Percentiles rank a stretch among this genome's conserved stretches.
Conservation (phyloP, 2,888 invertebrate species). For the Zygogramma bicolorata region DNA sequence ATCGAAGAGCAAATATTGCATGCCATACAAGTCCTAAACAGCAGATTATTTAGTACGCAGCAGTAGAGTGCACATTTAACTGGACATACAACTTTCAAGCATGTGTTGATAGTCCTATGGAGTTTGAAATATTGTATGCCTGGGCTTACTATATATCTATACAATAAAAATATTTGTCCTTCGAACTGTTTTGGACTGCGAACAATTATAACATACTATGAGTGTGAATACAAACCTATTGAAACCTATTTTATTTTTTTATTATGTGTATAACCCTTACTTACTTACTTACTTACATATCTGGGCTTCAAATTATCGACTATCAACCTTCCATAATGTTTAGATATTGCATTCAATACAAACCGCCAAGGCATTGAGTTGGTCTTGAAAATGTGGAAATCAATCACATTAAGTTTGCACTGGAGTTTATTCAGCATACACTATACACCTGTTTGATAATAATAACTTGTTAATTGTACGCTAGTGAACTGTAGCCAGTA, state of each 20-base stretch:
- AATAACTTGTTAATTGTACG: background rate
- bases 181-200: conserved; percentile 4
- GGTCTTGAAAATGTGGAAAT: background rate
- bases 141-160: conserved; percentile 16
- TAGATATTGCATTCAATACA: no score
- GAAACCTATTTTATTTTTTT: no score
- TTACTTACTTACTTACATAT: no score
- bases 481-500: background rate
- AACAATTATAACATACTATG: background rate
- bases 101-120: background rate
- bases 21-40: background rate
- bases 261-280: no score
- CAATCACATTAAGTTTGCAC: background rate
- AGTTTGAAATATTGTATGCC: conserved; percentile 16
- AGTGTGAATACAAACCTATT: no score
- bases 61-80: background rate
- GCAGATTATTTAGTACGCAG: background rate
- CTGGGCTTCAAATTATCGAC: no score
- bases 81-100: conserved; percentile 8
- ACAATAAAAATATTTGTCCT: conserved; percentile 15
- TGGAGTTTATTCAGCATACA: background rate
- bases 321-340: no score
- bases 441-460: background rate
- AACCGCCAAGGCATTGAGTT: no score
- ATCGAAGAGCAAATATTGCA: background rate